Conservation (phyloP, 2,888 invertebrate genomes). For the Melinopterus prodromus region DNA sequence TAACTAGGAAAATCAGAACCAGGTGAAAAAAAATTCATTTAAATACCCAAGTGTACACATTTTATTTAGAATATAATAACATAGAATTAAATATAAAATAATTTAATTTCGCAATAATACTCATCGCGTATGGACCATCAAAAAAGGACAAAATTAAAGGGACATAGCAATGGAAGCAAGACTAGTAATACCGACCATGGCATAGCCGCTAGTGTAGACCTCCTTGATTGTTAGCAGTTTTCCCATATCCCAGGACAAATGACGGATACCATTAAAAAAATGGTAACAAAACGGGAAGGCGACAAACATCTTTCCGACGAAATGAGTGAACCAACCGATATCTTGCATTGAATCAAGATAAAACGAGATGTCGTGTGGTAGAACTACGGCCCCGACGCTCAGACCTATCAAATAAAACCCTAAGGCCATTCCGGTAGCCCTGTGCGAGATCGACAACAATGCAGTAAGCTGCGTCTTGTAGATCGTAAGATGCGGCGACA, state of each 20-base stretch:
- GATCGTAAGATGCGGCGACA: constrained; percentile 88
- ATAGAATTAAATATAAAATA: background rate
- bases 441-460: constrained; percentile 84
- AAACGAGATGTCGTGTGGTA: constrained; percentile 69
- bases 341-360: constrained; percentile 66
- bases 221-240: constrained; percentile 76
- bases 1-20: too few relatives aligned
- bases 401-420: constrained; percentile 66
- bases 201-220: constrained; percentile 77
- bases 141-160: background rate
- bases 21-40: too few relatives aligned
- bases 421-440: constrained; percentile 73
- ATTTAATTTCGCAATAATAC: background rate
- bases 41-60: background rate
- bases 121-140: background rate
- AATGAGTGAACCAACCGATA: constrained; percentile 33
- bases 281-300: constrained; percentile 88
- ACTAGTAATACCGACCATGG: constrained; percentile 54
- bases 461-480: constrained; percentile 82
- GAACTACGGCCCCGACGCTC: constrained; percentile 68
- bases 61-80: background rate
- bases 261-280: constrained; percentile 86
- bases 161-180: constrained; percentile 21
- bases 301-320: constrained; percentile 69
- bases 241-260: constrained; percentile 87